These are phyloP conservation scores for Amphipyra tragopoginis DNA, from an alignment of 2,888 invertebrate species.

Conservation along the genomic window DNA sequence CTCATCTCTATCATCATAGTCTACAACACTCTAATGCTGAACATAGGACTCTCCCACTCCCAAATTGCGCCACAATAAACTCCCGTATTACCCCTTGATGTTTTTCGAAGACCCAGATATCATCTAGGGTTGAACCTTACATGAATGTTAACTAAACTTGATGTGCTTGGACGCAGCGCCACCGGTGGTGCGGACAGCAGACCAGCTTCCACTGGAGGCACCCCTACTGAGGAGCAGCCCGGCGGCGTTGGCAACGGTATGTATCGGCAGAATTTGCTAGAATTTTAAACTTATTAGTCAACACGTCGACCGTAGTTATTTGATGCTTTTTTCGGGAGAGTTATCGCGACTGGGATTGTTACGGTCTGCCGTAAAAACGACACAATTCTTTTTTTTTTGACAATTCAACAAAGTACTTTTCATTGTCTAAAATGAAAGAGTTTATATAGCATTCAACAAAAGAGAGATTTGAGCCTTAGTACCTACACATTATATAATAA, in stretches of 20 bases:
- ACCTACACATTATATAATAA: no score
- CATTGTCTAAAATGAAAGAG: no score
- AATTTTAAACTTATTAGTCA: background rate
- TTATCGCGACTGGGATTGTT: no score
- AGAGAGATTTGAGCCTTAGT: background rate
- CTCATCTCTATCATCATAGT: background rate
- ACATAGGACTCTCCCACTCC: background rate
- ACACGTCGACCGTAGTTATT: no score
- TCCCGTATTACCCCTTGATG: background rate
- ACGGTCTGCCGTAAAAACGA: no score
- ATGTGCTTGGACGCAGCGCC: constrained; percentile 90
- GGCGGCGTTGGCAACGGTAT: constrained; percentile 92
- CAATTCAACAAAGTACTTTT: no score
- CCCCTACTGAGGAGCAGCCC: constrained; percentile 94
- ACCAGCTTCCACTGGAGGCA: constrained; percentile 93
- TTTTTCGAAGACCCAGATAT: background rate
- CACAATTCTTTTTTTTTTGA: no score
- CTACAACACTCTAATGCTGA: background rate
- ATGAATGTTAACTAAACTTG: constrained; percentile 15
- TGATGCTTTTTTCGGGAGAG: no score
- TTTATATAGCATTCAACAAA: no score
- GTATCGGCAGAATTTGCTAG: constrained; percentile 7
- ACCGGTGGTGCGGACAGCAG: constrained; percentile 97
- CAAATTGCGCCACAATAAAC: background rate
- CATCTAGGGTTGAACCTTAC: background rate